A percentile compares a stretch with the other conserved stretches of the same genome.
Evolutionary conservation across 2,113 vertebrate genomes (phyloP).

Genomic region (Potamarius usumacintae): DNA sequence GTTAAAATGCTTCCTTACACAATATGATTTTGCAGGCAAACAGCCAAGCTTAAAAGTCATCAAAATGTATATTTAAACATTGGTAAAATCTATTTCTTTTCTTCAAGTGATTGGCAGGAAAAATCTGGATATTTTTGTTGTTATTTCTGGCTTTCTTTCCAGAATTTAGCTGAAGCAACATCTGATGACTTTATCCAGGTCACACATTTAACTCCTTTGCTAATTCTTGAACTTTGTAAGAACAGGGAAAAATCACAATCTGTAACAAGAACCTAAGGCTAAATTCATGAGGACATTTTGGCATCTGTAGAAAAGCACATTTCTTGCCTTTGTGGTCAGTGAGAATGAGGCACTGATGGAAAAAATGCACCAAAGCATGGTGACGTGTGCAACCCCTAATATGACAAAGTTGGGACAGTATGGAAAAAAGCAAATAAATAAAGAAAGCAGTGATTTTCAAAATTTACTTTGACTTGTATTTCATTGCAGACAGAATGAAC

Average conservation of each 20-base stretch:
- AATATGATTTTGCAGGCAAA: not conserved
- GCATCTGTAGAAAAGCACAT: not conserved
- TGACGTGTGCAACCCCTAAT: not conserved
- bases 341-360: not conserved
- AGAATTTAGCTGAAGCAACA: not conserved
- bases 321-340: not conserved
- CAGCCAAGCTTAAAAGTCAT: not conserved
- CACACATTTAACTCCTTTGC: not conserved
- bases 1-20: not conserved
- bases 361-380: not conserved
- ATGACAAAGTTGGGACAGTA: no score
- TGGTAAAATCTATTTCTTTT: not conserved
- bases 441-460: no score
- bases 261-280: not conserved
- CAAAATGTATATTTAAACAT: not conserved
- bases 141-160: not conserved
- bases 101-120: not conserved
- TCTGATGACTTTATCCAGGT: not conserved
- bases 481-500: no score
- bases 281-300: not conserved
- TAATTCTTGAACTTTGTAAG: not conserved
- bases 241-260: not conserved
- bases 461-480: no score
- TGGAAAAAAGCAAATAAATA: no score
- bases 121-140: not conserved